phyloP scores from a whole-genome alignment of 2,797 vertebrate genomes.

The Bovichtus variegatus region DNA sequence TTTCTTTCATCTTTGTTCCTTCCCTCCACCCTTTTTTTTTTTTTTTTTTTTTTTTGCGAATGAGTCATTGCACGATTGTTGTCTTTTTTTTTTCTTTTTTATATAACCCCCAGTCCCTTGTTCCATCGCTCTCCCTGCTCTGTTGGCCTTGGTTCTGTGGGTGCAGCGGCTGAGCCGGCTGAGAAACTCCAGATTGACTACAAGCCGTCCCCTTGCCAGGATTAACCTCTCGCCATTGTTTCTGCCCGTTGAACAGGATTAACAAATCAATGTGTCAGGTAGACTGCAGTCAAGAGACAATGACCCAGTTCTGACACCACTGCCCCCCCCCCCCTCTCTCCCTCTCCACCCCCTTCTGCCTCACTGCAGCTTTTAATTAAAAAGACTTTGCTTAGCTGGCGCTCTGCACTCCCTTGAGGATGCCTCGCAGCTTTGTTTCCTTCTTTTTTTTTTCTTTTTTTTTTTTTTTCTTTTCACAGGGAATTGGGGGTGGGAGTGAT shows the following conservation, averaged over 20 bases:
- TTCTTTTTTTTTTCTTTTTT: conserved; percentile 33
- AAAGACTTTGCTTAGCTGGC: conserved; percentile 86
- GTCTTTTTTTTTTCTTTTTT: too few species aligned
- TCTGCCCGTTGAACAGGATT: conserved; percentile 89
- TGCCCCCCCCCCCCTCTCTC: conserved; percentile 51
- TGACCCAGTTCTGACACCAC: conserved; percentile 87
- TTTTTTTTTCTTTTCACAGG: conserved; percentile 15
- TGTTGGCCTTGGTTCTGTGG: conserved; percentile 54
- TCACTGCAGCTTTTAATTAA: conserved; percentile 87
- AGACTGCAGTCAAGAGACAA: conserved; percentile 87
- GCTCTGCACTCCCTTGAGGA: conserved; percentile 77
- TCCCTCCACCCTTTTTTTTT: conserved; percentile 43
- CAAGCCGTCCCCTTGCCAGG: conserved; percentile 77
- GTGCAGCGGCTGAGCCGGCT: conserved; percentile 67
- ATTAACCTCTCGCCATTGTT: conserved; percentile 87
- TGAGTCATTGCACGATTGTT: conserved; percentile 61
- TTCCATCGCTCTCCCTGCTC: conserved; percentile 50
- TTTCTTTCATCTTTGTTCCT: conserved; percentile 43
- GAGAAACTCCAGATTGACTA: conserved; percentile 83
- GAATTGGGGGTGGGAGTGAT: conserved; percentile 40
- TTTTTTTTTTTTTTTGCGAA: conserved; percentile 42
- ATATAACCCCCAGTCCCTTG: conserved; percentile 35
- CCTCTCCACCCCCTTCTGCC: conserved; percentile 67
- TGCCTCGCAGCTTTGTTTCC: conserved; percentile 77
- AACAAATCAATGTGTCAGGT: conserved; percentile 90